Percentiles rank a stretch among this genome's conserved stretches.
phyloP scores from a whole-genome alignment of 2,888 invertebrate genomes.

The Esperia sulphurella region DNA sequence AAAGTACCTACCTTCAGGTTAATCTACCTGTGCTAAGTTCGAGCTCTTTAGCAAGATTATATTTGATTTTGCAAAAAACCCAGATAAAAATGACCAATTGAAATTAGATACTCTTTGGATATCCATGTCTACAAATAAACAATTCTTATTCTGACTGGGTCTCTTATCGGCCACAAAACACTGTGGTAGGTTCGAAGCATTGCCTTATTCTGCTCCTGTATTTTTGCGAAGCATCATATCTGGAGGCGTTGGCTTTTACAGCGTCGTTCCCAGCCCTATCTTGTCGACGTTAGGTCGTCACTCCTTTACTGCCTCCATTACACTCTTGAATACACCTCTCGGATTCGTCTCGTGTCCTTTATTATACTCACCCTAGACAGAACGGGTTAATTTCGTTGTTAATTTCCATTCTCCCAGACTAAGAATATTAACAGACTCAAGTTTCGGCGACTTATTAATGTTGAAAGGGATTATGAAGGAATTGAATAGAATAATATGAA shows the following conservation, averaged over 20 bases:
- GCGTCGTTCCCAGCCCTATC: slow-evolving; percentile 37
- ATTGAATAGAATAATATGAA: background rate
- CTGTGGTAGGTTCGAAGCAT: background rate
- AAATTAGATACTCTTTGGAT: no score
- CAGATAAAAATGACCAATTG: no score
- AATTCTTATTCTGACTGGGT: no score
- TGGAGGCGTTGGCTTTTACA: slow-evolving; percentile 39
- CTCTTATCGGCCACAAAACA: no score
- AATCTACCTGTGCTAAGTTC: no score
- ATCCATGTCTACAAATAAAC: no score
- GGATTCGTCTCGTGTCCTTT: slow-evolving; percentile 12
- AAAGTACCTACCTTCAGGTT: no score
- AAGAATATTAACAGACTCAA: slow-evolving; percentile 1
- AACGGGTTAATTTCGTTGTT: slow-evolving; percentile 15
- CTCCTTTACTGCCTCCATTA: slow-evolving; percentile 21
- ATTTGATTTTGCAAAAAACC: no score
- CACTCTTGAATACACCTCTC: slow-evolving; percentile 7
- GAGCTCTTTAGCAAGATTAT: no score
- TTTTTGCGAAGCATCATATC: slow-evolving; percentile 26
- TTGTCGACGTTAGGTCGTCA: slow-evolving; percentile 32
- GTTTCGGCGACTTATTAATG: slow-evolving; percentile 2
- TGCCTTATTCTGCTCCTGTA: slow-evolving; percentile 22
- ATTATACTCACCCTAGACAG: slow-evolving; percentile 8
- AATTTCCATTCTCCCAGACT: slow-evolving; percentile 7
- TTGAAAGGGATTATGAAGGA: background rate